These are phyloP conservation scores for Melipona beecheii DNA, from an alignment of 2,888 invertebrate genomes.

Conservation along the genomic window DNA sequence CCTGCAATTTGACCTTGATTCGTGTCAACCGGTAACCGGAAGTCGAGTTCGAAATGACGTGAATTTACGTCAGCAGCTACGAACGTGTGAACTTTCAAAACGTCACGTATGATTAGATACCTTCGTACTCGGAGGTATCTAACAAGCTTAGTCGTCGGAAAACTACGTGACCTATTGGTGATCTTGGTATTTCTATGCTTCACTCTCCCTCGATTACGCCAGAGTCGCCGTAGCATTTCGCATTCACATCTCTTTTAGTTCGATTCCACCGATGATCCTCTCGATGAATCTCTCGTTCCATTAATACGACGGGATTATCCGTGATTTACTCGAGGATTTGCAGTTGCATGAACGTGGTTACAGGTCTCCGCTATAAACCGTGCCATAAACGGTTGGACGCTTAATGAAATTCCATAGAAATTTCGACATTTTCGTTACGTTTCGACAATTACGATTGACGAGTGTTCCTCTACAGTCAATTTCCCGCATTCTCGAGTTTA, in stretches of 20 bases:
- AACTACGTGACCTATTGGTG: background rate
- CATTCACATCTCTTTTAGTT: conserved; percentile 27
- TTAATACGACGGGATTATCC: background rate
- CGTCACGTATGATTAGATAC: background rate
- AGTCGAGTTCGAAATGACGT: too few relatives aligned
- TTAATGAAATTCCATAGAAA: too few relatives aligned
- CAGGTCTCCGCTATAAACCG: background rate
- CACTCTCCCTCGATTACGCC: background rate
- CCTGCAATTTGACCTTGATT: too few relatives aligned
- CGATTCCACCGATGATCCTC: background rate
- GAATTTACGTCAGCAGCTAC: too few relatives aligned
- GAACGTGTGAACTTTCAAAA: background rate
- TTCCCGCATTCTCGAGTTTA: too few relatives aligned
- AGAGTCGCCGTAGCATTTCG: background rate
- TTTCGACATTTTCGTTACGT: too few relatives aligned
- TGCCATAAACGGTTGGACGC: too few relatives aligned
- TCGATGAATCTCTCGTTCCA: conserved; percentile 4
- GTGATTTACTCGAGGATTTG: background rate
- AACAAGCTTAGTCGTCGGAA: background rate
- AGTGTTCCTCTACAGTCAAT: too few relatives aligned
- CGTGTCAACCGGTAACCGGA: too few relatives aligned
- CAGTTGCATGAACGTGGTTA: background rate
- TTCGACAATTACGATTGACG: too few relatives aligned
- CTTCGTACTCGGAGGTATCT: too few relatives aligned
- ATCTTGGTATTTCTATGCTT: conserved; percentile 12